Conservation (phyloP, 2,113 vertebrate species). For the Mesocricetus auratus region DNA sequence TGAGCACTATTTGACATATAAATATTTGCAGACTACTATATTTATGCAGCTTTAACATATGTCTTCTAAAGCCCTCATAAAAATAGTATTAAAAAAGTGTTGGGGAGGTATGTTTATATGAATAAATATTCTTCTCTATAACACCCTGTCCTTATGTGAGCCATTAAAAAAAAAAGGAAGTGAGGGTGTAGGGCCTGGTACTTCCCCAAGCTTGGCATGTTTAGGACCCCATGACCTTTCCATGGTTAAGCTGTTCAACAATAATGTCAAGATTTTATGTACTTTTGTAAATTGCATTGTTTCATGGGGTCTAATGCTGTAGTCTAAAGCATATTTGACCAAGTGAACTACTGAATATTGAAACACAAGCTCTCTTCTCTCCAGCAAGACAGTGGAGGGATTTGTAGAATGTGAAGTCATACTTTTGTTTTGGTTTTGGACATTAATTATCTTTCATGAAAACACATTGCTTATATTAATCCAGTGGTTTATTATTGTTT, state of each 20-base stretch:
- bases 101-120: background rate
- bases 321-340: background rate
- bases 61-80: conserved; percentile 14
- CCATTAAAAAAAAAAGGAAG: background rate
- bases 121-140: background rate
- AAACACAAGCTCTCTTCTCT: background rate
- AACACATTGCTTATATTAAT: background rate
- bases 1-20: background rate
- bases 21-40: background rate
- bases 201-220: background rate
- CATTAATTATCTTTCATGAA: conserved; percentile 27
- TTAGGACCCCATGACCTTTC: background rate
- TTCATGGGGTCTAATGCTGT: too few species aligned
- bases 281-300: background rate
- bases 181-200: too few species aligned
- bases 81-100: background rate
- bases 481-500: background rate
- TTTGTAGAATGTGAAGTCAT: background rate
- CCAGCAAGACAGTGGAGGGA: background rate
- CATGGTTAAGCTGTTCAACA: background rate
- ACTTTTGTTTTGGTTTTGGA: background rate
- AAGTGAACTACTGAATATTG: background rate
- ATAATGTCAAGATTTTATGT: background rate
- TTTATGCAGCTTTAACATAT: background rate
- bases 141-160: background rate